These are phyloP conservation scores for Macaca fascicularis DNA, from an alignment of 2,113 vertebrate genomes.

Conservation along the genomic window DNA sequence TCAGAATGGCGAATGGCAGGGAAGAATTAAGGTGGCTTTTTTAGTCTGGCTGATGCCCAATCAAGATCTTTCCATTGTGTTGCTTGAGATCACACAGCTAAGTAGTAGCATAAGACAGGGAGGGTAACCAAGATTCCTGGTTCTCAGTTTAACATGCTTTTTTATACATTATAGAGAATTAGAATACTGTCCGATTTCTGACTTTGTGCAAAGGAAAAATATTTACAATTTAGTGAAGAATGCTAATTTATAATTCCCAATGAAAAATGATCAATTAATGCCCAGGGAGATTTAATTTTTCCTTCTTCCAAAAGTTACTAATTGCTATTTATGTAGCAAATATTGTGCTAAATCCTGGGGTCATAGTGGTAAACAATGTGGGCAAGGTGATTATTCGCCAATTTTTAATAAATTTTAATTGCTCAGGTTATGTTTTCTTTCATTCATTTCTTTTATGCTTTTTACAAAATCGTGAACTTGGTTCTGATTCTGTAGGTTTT, in stretches of 20 bases:
- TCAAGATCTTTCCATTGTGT: not conserved
- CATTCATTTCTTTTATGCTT: not conserved
- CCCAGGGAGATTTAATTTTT: not conserved
- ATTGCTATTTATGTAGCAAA: not conserved
- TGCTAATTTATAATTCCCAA: not conserved
- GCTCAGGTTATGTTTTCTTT: not conserved
- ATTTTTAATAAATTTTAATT: not conserved
- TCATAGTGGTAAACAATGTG: not conserved
- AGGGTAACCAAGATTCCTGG: not conserved
- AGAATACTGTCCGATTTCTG: not conserved
- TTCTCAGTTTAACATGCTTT: not conserved
- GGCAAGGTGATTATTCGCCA: not conserved
- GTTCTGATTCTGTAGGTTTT: slow-evolving; percentile 2
- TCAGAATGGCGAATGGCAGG: not conserved
- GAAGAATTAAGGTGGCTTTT: not conserved
- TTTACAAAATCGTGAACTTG: not conserved
- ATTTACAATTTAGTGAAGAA: not conserved
- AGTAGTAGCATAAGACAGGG: not conserved
- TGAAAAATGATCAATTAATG: not conserved
- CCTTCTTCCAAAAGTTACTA: not conserved
- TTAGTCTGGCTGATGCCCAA: not conserved
- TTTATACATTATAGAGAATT: not conserved
- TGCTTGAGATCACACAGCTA: not conserved
- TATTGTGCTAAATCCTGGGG: not conserved
- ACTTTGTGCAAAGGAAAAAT: not conserved